Percentiles rank a stretch among this genome's conserved stretches.
Conservation (phyloP, 2,797 vertebrate genomes). For the Sparidentex hasta region DNA sequence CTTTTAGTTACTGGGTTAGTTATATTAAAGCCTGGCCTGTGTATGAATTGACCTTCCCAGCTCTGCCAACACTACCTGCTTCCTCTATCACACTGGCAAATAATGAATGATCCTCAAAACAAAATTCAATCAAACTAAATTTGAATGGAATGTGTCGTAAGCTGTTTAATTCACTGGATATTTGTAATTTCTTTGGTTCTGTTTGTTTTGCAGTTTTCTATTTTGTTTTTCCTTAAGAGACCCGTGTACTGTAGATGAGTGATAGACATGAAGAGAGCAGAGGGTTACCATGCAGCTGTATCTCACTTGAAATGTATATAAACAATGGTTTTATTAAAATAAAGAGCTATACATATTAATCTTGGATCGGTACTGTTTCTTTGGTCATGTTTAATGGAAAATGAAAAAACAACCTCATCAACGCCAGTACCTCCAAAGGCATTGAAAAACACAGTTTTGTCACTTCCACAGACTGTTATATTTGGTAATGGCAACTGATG, state of each 20-base stretch:
- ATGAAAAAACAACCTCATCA: neutral
- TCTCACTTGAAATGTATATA: constrained; percentile 90
- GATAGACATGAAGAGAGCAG: constrained; percentile 40
- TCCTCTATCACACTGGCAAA: neutral
- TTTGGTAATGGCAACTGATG: no score
- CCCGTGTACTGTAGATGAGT: constrained; percentile 73
- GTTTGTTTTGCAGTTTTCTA: constrained; percentile 13
- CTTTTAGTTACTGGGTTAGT: constrained; percentile 12
- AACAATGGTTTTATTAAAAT: constrained; percentile 91
- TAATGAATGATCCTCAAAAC: constrained; percentile 9
- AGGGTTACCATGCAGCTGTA: constrained; percentile 77
- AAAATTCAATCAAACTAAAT: constrained; percentile 13
- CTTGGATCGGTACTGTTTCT: neutral
- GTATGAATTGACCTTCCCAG: neutral
- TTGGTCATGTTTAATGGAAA: neutral
- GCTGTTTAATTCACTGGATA: constrained; percentile 26
- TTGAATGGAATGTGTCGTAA: constrained; percentile 9
- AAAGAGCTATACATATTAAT: constrained; percentile 86
- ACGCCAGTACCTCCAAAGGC: no score
- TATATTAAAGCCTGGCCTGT: constrained; percentile 27
- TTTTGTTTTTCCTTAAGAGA: constrained; percentile 46
- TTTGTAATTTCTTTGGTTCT: neutral
- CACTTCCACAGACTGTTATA: no score
- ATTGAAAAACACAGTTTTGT: no score
- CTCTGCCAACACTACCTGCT: constrained; percentile 33